Conservation (phyloP, 2,113 vertebrate species). For the Eolophus roseicapilla region DNA sequence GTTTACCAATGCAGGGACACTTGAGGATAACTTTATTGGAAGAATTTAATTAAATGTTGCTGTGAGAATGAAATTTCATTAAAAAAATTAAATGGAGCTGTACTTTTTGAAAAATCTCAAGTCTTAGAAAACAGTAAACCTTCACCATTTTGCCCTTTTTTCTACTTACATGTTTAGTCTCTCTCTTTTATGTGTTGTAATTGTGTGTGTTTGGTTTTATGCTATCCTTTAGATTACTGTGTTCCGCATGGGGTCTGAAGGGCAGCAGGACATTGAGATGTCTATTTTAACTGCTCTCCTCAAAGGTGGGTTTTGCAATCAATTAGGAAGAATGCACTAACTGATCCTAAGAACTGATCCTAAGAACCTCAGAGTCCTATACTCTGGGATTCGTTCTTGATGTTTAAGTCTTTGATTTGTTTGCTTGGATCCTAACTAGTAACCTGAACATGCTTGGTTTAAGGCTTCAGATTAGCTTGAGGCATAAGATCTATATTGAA, state of each 20-base stretch:
- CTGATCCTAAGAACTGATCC: background rate
- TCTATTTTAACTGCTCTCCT: slow-evolving; percentile 95
- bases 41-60: background rate
- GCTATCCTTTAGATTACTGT: slow-evolving; percentile 86
- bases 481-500: background rate
- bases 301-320: slow-evolving; percentile 82
- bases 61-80: background rate
- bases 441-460: background rate
- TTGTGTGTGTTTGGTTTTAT: background rate
- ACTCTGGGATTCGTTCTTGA: background rate
- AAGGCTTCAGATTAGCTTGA: background rate
- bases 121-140: background rate
- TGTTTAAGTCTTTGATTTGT: background rate
- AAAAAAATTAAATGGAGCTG: background rate
- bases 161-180: background rate
- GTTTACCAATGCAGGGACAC: background rate
- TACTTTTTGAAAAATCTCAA: background rate
- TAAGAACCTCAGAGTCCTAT: background rate
- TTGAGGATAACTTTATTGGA: background rate
- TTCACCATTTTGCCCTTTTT: background rate
- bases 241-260: slow-evolving; percentile 95
- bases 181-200: background rate
- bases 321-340: background rate
- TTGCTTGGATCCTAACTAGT: background rate
- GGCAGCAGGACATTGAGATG: slow-evolving; percentile 97